Base-by-base conservation (phyloP, 1,140 invertebrate species). In the Heliconius hermathena region DNA sequence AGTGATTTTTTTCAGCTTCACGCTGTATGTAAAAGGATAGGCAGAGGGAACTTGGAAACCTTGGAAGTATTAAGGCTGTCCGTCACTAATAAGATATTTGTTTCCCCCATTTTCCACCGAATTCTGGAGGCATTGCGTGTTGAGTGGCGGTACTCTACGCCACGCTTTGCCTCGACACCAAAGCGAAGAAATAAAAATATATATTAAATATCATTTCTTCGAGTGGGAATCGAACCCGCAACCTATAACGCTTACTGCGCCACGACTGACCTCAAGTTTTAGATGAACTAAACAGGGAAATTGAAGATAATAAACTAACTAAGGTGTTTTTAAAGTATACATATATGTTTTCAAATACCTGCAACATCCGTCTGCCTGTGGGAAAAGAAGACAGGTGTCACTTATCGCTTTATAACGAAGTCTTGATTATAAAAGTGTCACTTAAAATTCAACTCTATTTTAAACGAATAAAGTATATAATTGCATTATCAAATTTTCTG, bases 331-430 rank as follows among this genome's bases (percentile, higher is more conserved):
- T 77, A 71, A 77, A 77, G 80, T 82, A 85, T 81, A 79, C 79
- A 71, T 73, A 73, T 84, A 85, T 89, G 84, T 91, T 89, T 89
- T 89, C 88, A 89, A 89, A 91, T 90, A 89, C 82, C 81, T 85
- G 83, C 85, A 81, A 88, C 88, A 91, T 91, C 91, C 90, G 90
- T 82, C 70, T 79, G 66, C 73, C 80, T 89, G 89, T 91, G 91
- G 90, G 91, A 93, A 93, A 93, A 91, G 86, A 77, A 79, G 87
- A 90, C 91, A 93, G 91, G 91, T 93, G 91, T 91, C 88, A 89
- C 85, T 88, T 91, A 93, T 91, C 89, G 86, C 82, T 81, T 81
- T 75, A 78, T 81, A 81, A 70, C 76, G 83, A 87, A 78, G 79
- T 84, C 84, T 87, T 85, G 85, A 88, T 85, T 84, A 87, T 66